Evolutionary conservation across 2,113 vertebrate species (phyloP), one percentile per base, ranked within the genome.

Genomic region (Cranoglanis bouderius): DNA sequence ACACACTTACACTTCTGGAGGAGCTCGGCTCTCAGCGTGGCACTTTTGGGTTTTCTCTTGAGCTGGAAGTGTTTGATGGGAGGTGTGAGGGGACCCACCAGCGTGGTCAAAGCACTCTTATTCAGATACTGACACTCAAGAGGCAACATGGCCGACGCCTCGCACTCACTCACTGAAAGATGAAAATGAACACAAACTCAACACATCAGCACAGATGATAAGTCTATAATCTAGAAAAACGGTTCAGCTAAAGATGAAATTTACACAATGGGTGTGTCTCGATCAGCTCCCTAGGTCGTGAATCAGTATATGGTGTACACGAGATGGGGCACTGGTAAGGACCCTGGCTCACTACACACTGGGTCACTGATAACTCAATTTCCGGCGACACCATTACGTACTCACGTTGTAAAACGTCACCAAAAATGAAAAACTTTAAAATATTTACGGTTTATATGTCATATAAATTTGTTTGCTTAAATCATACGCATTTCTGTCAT

Each of bases 41-140:
- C 98, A 80, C 98, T 99, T 95, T 99, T 99, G 86, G 98, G 98
- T 86, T 99, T 99, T 92, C 98, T 95, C 92, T 99, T 99, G 43
- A 99, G 94, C 94, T 99, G 98, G 90, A 99, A 99, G 90, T 99
- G 98, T 94, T 99, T 99, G 92, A 99, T 97, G 0, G 98, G 97
- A 3, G 98, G 98, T 0, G 98, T 98, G 57, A 99, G 97, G 1
- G 98, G 98, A 49, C 98, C 98, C 40, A 99, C 98, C 14, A 99
- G 95, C 0, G 97, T 97, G 51, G 97, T 98, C 94, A 99, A 93
- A 70, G 98, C 98, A 81, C 96, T 99, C 91, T 99, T 99, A 90
- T 99, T 99, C 93, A 99, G 95, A 93, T 98, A 99, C 94, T 97
- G 97, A 95, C 98, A 99, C 92, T 99, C 98, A 90, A 99, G 93